A percentile compares a stretch with the other conserved stretches of the same genome.
These are phyloP conservation scores for Lepeophtheirus salmonis DNA, from an alignment of 1,140 invertebrate genomes.

Conservation along the genomic window DNA sequence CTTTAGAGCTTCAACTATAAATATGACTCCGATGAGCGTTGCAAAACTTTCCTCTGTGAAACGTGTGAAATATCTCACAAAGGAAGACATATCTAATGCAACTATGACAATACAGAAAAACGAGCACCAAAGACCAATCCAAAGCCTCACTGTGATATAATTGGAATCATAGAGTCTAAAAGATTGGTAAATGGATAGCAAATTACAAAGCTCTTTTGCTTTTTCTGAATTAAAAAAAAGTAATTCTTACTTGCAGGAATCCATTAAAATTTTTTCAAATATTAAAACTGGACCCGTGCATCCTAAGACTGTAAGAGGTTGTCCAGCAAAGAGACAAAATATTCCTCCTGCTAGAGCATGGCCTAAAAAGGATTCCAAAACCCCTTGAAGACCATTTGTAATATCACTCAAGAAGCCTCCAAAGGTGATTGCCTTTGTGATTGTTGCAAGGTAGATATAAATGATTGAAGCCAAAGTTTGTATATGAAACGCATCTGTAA, in stretches of 20 bases:
- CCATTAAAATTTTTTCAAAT: constrained; percentile 30
- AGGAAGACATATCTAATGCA: constrained; percentile 27
- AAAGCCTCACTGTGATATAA: constrained; percentile 28
- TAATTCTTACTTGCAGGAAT: constrained; percentile 26
- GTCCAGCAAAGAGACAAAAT: constrained; percentile 30
- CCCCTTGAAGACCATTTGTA: constrained; percentile 26
- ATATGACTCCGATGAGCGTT: constrained; percentile 29
- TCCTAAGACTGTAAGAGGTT: constrained; percentile 31
- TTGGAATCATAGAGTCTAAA: too few species aligned
- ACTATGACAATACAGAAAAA: constrained; percentile 29
- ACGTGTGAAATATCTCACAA: constrained; percentile 27
- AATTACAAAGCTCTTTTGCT: too few species aligned
- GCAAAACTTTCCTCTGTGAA: constrained; percentile 33
- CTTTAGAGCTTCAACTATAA: constrained; percentile 28
- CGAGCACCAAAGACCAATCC: constrained; percentile 30
- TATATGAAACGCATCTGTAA: constrained; percentile 12
- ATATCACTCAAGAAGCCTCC: constrained; percentile 29
- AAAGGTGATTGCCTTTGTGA: constrained; percentile 32
- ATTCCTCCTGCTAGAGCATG: constrained; percentile 29
- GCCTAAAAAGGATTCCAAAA: constrained; percentile 30
- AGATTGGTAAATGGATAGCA: too few species aligned
- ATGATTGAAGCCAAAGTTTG: constrained; percentile 29
- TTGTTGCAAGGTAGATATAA: constrained; percentile 31
- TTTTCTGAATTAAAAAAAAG: constrained; percentile 1
- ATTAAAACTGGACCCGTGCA: constrained; percentile 32